These are phyloP conservation scores for Rhinogobio ventralis DNA, from an alignment of 2,797 vertebrate genomes.

Conservation along the genomic window DNA sequence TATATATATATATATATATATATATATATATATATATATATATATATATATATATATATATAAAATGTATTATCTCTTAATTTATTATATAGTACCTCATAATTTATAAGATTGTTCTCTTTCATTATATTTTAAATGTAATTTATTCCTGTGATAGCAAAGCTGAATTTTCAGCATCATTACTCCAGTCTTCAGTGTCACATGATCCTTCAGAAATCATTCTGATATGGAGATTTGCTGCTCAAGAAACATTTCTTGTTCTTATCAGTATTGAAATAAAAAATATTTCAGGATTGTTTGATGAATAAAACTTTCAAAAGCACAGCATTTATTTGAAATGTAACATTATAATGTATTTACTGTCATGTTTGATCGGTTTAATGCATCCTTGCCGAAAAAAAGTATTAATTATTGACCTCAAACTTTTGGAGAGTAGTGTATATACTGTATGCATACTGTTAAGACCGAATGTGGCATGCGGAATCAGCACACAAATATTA, in stretches of 20 bases:
- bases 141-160: not conserved
- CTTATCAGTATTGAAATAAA: not conserved
- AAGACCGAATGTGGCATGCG: not conserved
- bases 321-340: not conserved
- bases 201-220: not conserved
- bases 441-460: not conserved
- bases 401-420: not conserved
- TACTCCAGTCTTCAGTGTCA: not conserved
- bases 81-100: too few species aligned
- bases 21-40: too few species aligned
- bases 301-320: not conserved
- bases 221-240: not conserved
- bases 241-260: not conserved
- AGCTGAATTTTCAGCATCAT: not conserved
- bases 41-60: too few species aligned
- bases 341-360: not conserved
- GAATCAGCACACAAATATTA: constrained; percentile 23
- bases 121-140: not conserved
- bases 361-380: not conserved
- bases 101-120: not conserved
- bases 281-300: too few species aligned
- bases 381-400: not conserved
- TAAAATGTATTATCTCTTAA: too few species aligned
- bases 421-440: not conserved
- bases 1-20: too few species aligned